A percentile compares a stretch with the other conserved stretches of the same genome.
These are phyloP conservation scores for Drosophila simulans DNA, from an alignment of 1,140 invertebrate genomes.

Conservation along the genomic window DNA sequence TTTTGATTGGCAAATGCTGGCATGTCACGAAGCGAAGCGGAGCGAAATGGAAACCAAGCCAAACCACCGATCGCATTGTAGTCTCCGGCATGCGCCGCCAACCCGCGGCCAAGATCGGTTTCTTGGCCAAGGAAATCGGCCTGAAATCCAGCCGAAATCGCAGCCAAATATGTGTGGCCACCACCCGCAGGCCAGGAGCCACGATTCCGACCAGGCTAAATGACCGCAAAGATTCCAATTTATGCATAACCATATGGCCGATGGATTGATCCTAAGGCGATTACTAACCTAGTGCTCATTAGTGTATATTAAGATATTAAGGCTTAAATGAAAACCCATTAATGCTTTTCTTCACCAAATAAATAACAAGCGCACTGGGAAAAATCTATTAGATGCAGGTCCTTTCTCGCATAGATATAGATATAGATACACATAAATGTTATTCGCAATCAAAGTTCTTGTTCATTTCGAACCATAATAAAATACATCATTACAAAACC, in stretches of 20 bases:
- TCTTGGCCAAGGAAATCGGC: slow-evolving; percentile 22
- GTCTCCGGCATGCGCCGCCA: slow-evolving; percentile 37
- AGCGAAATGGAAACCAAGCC: slow-evolving; percentile 34
- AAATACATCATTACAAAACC: too few relatives aligned
- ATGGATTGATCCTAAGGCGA: background rate
- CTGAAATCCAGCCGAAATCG: background rate
- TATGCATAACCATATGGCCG: background rate
- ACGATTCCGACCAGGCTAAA: slow-evolving; percentile 10
- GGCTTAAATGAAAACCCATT: background rate
- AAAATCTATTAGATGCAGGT: background rate
- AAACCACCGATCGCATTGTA: slow-evolving; percentile 34
- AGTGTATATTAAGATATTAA: slow-evolving; percentile 13
- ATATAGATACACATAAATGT: too few relatives aligned
- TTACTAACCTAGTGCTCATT: background rate
- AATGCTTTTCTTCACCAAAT: background rate
- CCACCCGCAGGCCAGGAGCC: slow-evolving; percentile 16
- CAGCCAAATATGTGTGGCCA: background rate
- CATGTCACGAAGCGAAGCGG: slow-evolving; percentile 66
- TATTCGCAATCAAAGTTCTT: too few relatives aligned
- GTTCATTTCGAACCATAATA: too few relatives aligned
- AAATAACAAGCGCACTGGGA: background rate
- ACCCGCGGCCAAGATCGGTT: slow-evolving; percentile 19
- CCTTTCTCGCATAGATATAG: too few relatives aligned
- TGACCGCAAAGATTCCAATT: slow-evolving; percentile 2
- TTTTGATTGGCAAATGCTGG: slow-evolving; percentile 77